These are phyloP conservation scores for Denticeps clupeoides DNA, from an alignment of 2,797 vertebrate genomes.

Conservation along the genomic window DNA sequence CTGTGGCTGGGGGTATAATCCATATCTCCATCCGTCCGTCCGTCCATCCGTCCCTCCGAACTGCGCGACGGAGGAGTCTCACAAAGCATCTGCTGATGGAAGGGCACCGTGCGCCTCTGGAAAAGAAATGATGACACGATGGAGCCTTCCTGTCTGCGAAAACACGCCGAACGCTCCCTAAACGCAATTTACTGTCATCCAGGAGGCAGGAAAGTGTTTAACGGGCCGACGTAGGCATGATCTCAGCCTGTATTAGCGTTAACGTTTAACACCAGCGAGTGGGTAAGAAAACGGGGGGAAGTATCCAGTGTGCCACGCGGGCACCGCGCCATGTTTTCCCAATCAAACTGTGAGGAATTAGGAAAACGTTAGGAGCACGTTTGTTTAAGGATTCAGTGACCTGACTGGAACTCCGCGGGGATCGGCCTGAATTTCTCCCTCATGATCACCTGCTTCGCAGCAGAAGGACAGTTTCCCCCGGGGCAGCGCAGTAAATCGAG, in stretches of 20 bases:
- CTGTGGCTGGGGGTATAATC: background rate
- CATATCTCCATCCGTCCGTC: background rate
- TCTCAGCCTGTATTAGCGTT: no score
- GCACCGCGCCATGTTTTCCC: background rate
- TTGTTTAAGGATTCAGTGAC: conserved; percentile 8
- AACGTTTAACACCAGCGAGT: background rate
- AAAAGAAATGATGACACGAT: no score
- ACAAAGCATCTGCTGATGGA: no score
- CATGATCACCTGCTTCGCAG: conserved; percentile 1
- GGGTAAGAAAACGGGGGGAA: background rate
- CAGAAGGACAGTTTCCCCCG: conserved; percentile 1
- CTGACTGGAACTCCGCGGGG: background rate
- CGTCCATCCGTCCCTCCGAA: no score
- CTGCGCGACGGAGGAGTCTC: no score
- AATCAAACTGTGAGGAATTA: background rate
- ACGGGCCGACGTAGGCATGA: no score
- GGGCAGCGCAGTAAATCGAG: conserved; percentile 6
- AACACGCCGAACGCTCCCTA: no score
- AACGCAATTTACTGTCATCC: no score
- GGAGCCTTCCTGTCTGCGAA: no score
- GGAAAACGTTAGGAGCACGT: background rate
- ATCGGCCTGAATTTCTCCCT: background rate
- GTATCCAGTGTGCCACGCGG: background rate
- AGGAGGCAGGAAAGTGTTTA: no score
- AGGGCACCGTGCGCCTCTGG: no score